phyloP scores from a whole-genome alignment of 2,888 invertebrate species.

The Dryocosmus kuriphilus region DNA sequence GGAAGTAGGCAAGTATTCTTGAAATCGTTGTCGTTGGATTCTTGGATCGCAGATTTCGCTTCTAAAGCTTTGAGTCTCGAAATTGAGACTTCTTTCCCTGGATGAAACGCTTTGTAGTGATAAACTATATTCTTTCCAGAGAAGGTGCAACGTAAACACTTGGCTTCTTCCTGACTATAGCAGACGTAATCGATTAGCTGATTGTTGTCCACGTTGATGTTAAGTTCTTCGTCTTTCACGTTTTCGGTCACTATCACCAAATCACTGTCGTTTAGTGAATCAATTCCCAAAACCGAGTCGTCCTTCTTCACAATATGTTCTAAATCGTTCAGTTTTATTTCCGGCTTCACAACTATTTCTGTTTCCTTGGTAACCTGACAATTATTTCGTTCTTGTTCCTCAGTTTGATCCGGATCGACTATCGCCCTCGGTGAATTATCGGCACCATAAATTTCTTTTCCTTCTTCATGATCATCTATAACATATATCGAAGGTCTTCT shows the following conservation, averaged over 20 bases:
- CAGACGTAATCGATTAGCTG: constrained; percentile 66
- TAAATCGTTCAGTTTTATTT: constrained; percentile 24
- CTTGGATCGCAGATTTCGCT: constrained; percentile 80
- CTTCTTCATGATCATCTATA: constrained; percentile 34
- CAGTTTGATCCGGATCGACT: constrained; percentile 44
- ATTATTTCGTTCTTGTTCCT: constrained; percentile 38
- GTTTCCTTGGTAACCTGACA: neutral
- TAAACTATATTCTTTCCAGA: constrained; percentile 82
- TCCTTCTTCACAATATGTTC: constrained; percentile 33
- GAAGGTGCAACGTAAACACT: constrained; percentile 83
- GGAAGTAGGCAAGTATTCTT: constrained; percentile 53
- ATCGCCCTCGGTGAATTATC: constrained; percentile 8
- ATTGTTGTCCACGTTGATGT: constrained; percentile 52
- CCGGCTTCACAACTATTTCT: constrained; percentile 42
- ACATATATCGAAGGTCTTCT: constrained; percentile 13
- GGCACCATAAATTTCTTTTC: constrained; percentile 13
- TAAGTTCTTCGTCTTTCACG: constrained; percentile 41
- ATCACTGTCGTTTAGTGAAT: constrained; percentile 23
- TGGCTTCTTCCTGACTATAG: constrained; percentile 72
- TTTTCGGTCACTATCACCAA: constrained; percentile 44
- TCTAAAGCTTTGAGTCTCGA: constrained; percentile 80
- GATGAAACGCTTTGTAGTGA: constrained; percentile 84
- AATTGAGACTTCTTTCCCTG: constrained; percentile 82
- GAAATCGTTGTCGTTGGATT: constrained; percentile 78
- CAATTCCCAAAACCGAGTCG: neutral